Conservation (phyloP, 2,113 vertebrate species). For the Gavialis gangeticus region DNA sequence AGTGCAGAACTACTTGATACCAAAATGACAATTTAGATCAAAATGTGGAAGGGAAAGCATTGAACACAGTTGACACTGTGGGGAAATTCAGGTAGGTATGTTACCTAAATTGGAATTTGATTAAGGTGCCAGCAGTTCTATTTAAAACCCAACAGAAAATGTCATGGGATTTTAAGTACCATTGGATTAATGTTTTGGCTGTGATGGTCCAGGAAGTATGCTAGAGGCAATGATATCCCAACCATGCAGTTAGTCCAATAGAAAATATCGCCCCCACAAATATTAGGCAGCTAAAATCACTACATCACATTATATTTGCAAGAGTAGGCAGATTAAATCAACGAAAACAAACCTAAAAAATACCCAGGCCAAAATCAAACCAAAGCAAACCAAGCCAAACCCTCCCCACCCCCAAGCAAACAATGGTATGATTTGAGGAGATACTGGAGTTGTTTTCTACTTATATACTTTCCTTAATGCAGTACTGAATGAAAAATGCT, state of each 20-base stretch:
- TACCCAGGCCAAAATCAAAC: too few relatives aligned
- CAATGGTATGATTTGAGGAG: neutral
- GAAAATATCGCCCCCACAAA: too few relatives aligned
- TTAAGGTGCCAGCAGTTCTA: slow-evolving; percentile 14
- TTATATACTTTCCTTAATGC: neutral
- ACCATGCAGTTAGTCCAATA: too few relatives aligned
- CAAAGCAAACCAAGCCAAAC: too few relatives aligned
- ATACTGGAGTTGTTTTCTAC: neutral
- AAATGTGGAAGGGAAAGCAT: neutral
- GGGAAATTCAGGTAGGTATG: slow-evolving; percentile 24
- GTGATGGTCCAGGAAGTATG: too few relatives aligned
- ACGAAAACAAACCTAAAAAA: too few relatives aligned
- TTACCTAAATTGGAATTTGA: slow-evolving; percentile 20
- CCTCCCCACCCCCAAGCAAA: too few relatives aligned
- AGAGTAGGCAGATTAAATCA: neutral
- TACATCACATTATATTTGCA: neutral
- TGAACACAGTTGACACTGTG: neutral
- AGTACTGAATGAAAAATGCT: neutral
- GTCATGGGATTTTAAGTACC: neutral
- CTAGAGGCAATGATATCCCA: too few relatives aligned
- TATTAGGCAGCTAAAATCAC: neutral
- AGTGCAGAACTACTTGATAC: neutral
- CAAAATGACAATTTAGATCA: neutral
- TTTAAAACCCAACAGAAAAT: neutral
- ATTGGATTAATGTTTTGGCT: too few relatives aligned